Conservation (phyloP, 2,888 invertebrate genomes). For the Tupiocoris notatus region DNA sequence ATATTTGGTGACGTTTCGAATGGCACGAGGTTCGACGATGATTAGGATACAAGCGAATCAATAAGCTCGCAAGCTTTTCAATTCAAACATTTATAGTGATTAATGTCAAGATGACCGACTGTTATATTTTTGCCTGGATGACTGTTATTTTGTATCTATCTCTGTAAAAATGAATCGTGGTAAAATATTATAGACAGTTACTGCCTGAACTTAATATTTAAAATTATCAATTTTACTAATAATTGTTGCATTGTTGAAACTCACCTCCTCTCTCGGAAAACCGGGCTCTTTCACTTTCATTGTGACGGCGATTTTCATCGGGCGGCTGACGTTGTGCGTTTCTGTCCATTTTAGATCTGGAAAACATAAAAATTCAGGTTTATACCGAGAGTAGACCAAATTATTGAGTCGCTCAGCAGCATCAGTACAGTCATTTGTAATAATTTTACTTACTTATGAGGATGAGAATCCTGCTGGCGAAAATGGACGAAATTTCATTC, state of each 20-base stretch:
- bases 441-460: slow-evolving; percentile 12
- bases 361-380: background rate
- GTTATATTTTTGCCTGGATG: background rate
- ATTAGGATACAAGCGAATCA: too few relatives aligned
- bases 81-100: too few relatives aligned
- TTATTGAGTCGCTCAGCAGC: too few relatives aligned
- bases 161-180: too few relatives aligned
- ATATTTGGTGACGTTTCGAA: too few relatives aligned
- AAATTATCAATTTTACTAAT: background rate
- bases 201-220: background rate
- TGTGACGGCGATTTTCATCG: background rate
- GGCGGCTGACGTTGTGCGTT: background rate
- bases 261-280: slow-evolving; percentile 18
- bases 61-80: too few relatives aligned
- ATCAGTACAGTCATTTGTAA: too few relatives aligned
- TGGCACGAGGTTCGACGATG: too few relatives aligned
- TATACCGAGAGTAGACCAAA: too few relatives aligned
- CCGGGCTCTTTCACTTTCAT: slow-evolving; percentile 24
- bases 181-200: too few relatives aligned
- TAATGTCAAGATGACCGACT: too few relatives aligned
- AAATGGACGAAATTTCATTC: slow-evolving; percentile 6
- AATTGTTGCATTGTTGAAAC: background rate
- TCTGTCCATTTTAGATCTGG: slow-evolving; percentile 14
- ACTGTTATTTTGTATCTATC: background rate
- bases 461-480: slow-evolving; percentile 16